Percentiles rank a stretch among this genome's conserved stretches.
Conservation (phyloP, 2,888 invertebrate species). For the Yponomeuta cagnagella region DNA sequence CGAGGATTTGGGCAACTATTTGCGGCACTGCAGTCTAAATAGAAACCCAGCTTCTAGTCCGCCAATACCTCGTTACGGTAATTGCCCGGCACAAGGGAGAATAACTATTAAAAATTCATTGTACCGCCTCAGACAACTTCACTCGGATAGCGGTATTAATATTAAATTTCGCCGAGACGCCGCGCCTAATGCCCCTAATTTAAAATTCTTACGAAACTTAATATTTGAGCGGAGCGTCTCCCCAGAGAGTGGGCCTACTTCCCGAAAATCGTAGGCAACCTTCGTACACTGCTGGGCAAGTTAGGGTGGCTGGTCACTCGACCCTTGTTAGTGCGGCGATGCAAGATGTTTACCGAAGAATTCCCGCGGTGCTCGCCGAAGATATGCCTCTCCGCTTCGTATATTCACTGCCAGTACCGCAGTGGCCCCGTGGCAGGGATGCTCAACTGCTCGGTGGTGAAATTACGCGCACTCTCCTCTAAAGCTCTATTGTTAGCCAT, state of each 20-base stretch:
- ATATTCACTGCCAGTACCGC: slow-evolving; percentile 68
- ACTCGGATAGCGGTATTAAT: slow-evolving; percentile 63
- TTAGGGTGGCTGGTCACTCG: slow-evolving; percentile 24
- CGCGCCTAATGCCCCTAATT: slow-evolving; percentile 62
- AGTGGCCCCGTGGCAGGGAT: slow-evolving; percentile 62
- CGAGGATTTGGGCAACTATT: too few species aligned
- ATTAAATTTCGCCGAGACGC: slow-evolving; percentile 62
- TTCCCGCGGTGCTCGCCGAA: slow-evolving; percentile 24
- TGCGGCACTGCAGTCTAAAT: too few species aligned
- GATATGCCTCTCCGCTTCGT: slow-evolving; percentile 66
- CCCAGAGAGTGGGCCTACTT: slow-evolving; percentile 44
- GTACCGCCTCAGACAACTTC: slow-evolving; percentile 49
- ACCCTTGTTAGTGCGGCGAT: slow-evolving; percentile 38
- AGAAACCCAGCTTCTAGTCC: slow-evolving; percentile 30
- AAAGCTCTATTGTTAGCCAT: background rate
- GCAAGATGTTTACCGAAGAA: slow-evolving; percentile 27
- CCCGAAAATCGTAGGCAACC: slow-evolving; percentile 13
- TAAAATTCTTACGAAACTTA: slow-evolving; percentile 71
- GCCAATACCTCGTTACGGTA: slow-evolving; percentile 61
- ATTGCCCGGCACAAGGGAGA: slow-evolving; percentile 56
- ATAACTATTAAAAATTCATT: slow-evolving; percentile 69
- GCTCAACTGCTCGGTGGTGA: background rate
- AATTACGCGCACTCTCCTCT: background rate
- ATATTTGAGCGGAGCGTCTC: slow-evolving; percentile 60
- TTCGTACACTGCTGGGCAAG: slow-evolving; percentile 21